Evolutionary conservation across 2,113 vertebrate species (phyloP).

Genomic region (Sinocyclocheilus grahami): DNA sequence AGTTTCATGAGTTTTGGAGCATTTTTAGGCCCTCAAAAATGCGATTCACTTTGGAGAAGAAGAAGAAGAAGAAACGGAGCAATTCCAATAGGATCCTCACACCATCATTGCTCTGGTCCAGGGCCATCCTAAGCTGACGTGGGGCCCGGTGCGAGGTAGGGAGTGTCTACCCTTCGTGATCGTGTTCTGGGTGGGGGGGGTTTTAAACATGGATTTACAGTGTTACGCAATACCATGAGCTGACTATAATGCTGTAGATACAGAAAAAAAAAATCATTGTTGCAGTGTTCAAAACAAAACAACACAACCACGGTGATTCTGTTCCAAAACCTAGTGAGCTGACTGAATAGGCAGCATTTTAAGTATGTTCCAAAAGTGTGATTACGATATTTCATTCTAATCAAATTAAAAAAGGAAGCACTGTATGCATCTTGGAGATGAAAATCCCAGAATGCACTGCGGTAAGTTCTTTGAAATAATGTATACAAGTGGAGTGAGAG

Average conservation of each 20-base stretch:
- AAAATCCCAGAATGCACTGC: neutral
- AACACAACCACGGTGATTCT: neutral
- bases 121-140: too few species aligned
- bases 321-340: neutral
- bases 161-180: too few species aligned
- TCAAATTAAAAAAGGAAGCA: neutral
- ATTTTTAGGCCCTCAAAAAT: too few species aligned
- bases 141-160: too few species aligned
- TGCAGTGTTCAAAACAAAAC: neutral
- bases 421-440: neutral
- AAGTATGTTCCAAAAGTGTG: neutral
- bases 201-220: neutral
- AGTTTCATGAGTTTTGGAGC: too few species aligned
- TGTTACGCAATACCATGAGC: slow-evolving; percentile 16
- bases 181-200: too few species aligned
- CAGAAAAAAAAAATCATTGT: neutral
- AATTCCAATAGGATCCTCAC: too few species aligned
- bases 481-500: neutral
- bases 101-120: too few species aligned
- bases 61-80: too few species aligned
- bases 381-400: neutral
- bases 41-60: too few species aligned
- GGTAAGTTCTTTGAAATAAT: neutral
- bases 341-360: neutral
- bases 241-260: neutral